Evolutionary conservation across 1,140 invertebrate species (phyloP).

Genomic region (Micrasema minimum): DNA sequence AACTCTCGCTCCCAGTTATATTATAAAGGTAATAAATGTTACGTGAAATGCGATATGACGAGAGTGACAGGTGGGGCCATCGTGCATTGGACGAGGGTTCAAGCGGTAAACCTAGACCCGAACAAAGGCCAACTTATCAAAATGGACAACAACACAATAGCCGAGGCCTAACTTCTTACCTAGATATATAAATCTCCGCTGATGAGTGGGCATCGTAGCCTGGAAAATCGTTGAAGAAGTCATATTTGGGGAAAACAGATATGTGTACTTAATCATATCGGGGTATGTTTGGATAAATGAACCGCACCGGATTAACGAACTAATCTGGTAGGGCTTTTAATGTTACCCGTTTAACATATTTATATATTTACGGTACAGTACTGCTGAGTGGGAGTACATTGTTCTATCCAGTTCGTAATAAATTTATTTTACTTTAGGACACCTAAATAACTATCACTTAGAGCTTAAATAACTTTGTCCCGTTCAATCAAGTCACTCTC

Average conservation of each 20-base stretch:
- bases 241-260: not conserved
- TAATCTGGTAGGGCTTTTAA: not conserved
- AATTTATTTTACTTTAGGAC: too few species aligned
- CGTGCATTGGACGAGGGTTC: slow-evolving; percentile 12
- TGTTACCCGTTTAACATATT: too few species aligned
- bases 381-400: too few species aligned
- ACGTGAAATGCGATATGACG: slow-evolving; percentile 33
- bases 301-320: not conserved
- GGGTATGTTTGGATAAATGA: slow-evolving; percentile 2
- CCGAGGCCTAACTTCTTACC: not conserved
- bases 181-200: not conserved
- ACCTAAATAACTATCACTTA: too few species aligned
- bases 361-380: too few species aligned
- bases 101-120: not conserved
- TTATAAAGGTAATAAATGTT: slow-evolving; percentile 29
- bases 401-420: too few species aligned
- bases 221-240: not conserved
- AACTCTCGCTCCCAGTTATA: slow-evolving; percentile 24
- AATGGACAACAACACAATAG: not conserved
- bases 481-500: too few species aligned
- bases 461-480: too few species aligned
- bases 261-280: not conserved
- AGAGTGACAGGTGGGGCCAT: slow-evolving; percentile 17
- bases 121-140: not conserved
- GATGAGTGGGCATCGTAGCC: not conserved